Evolutionary conservation across 2,113 vertebrate genomes (phyloP).

Genomic region (Recurvirostra avosetta): DNA sequence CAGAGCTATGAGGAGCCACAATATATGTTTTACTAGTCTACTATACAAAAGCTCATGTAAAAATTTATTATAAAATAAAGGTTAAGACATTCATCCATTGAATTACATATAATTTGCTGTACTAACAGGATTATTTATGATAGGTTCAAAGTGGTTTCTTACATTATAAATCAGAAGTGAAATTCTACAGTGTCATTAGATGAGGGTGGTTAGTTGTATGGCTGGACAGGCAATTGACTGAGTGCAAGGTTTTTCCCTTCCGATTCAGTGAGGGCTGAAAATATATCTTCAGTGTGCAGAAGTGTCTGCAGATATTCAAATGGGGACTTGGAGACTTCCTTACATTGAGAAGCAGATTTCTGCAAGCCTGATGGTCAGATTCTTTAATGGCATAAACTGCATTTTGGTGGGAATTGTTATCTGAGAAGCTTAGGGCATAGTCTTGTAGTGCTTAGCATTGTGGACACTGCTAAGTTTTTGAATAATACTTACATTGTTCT

Average conservation of each 20-base stretch:
- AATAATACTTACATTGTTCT: background rate
- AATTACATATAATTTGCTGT: background rate
- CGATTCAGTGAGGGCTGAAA: background rate
- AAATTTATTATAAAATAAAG: background rate
- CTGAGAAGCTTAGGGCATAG: background rate
- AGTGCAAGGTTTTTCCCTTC: background rate
- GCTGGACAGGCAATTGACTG: background rate
- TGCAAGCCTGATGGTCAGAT: background rate
- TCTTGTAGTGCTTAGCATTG: background rate
- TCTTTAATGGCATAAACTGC: background rate
- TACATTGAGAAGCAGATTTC: background rate
- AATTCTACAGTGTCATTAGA: background rate
- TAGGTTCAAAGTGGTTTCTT: background rate
- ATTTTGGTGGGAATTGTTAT: background rate
- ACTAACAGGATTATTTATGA: background rate
- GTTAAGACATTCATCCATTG: background rate
- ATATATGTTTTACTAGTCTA: background rate
- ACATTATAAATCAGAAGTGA: background rate
- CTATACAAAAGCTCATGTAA: background rate
- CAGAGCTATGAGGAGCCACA: background rate
- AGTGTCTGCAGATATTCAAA: background rate
- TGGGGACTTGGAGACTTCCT: background rate
- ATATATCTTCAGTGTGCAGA: background rate
- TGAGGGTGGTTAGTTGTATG: background rate
- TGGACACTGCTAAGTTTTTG: background rate